A percentile compares a stretch with the other conserved stretches of the same genome.
phyloP scores from a whole-genome alignment of 2,797 vertebrate species.

The Pseudochromis fuscus region DNA sequence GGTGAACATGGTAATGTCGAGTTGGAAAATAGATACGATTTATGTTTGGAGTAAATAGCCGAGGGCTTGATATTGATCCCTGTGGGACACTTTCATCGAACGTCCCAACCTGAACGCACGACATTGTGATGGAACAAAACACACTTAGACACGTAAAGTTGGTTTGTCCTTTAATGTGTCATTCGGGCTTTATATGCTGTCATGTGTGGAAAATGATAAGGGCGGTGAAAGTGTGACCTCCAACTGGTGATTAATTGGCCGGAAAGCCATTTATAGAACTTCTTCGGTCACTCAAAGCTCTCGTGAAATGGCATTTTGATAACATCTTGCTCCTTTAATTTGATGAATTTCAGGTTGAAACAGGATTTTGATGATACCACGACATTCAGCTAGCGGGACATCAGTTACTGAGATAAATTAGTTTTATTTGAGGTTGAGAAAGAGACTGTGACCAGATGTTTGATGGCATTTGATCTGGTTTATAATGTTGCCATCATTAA shows the following conservation, averaged over 20 bases:
- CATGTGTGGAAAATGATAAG: not conserved
- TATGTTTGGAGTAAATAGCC: not conserved
- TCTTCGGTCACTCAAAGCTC: not conserved
- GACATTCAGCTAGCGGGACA: not conserved
- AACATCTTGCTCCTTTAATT: slow-evolving; percentile 10
- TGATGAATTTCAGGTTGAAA: slow-evolving; percentile 8
- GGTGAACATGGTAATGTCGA: no score
- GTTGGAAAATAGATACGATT: not conserved
- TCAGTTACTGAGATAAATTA: not conserved
- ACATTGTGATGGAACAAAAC: not conserved
- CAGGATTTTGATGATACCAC: not conserved
- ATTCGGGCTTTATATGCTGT: not conserved
- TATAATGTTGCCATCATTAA: not conserved
- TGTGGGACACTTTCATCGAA: not conserved
- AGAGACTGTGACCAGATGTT: not conserved
- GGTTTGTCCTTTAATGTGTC: not conserved
- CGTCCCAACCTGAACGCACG: not conserved
- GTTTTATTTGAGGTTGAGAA: not conserved
- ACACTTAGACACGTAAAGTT: not conserved
- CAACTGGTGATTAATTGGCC: not conserved
- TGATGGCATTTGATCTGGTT: not conserved
- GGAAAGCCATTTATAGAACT: not conserved
- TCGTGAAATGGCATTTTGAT: not conserved
- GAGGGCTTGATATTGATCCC: not conserved
- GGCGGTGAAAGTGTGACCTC: slow-evolving; percentile 4